Conservation (phyloP, 2,888 invertebrate species). For the Meiosimyza platycephala region DNA sequence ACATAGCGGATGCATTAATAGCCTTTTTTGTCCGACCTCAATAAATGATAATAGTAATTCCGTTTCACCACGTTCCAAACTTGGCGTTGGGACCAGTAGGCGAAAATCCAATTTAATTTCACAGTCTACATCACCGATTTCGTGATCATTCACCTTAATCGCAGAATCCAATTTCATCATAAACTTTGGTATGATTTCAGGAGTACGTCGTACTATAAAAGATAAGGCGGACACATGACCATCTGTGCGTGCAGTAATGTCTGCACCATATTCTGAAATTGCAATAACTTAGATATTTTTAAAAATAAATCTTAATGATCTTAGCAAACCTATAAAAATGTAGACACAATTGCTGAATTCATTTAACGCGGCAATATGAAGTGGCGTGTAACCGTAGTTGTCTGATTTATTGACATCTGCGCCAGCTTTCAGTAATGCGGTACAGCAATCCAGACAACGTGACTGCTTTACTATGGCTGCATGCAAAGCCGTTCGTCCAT, state of each 20-base stretch:
- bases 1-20: constrained; percentile 85
- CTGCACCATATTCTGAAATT: constrained; percentile 77
- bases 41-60: constrained; percentile 78
- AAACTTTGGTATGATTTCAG: constrained; percentile 81
- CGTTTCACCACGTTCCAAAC: constrained; percentile 74
- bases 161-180: constrained; percentile 79
- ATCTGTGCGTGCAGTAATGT: constrained; percentile 83
- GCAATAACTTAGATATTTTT: not conserved
- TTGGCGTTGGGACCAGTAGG: constrained; percentile 73
- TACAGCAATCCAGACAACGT: constrained; percentile 75
- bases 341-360: constrained; percentile 83
- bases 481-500: constrained; percentile 83
- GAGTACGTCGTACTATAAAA: constrained; percentile 86
- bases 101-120: constrained; percentile 79
- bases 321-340: constrained; percentile 72
- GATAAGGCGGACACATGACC: constrained; percentile 84
- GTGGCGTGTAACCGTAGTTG: constrained; percentile 84
- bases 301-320: not conserved
- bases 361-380: constrained; percentile 85
- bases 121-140: constrained; percentile 87
- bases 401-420: constrained; percentile 82
- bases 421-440: constrained; percentile 74
- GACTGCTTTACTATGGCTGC: constrained; percentile 84
- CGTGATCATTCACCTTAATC: constrained; percentile 84
- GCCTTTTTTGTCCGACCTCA: constrained; percentile 82